phyloP scores from a whole-genome alignment of 1,140 invertebrate species.

The Habropoda laboriosa region DNA sequence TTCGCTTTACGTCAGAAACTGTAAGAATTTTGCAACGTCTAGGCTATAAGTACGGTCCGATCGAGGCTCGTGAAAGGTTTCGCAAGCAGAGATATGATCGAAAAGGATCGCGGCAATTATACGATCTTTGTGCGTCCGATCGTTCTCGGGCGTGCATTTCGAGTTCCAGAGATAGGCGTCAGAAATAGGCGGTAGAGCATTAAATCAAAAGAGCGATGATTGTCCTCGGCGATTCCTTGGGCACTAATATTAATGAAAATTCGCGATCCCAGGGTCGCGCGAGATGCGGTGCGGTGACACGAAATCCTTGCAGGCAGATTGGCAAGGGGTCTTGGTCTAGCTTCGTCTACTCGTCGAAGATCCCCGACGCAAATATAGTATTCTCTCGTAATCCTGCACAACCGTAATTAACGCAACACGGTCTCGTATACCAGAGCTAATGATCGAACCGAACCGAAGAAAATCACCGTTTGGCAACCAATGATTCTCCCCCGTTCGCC shows the following conservation, averaged over 20 bases:
- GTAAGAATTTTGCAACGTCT: conserved; percentile 36
- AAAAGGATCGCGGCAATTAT: background rate
- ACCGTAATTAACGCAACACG: conserved; percentile 58
- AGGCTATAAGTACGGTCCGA: conserved; percentile 28
- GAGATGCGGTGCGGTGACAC: background rate
- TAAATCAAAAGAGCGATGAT: background rate
- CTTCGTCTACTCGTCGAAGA: conserved; percentile 31
- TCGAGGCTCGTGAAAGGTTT: conserved; percentile 40
- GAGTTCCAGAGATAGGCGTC: too few relatives aligned
- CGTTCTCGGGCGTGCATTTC: background rate
- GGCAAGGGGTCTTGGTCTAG: background rate
- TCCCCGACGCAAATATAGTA: conserved; percentile 59
- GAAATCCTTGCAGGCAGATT: background rate
- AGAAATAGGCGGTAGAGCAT: too few relatives aligned
- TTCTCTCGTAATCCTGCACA: background rate
- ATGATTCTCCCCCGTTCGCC: conserved; percentile 69
- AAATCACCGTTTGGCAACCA: conserved; percentile 71
- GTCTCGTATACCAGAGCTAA: conserved; percentile 32
- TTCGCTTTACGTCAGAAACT: background rate
- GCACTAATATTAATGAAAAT: conserved; percentile 19
- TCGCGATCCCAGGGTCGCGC: background rate
- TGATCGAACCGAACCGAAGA: conserved; percentile 54
- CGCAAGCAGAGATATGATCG: conserved; percentile 19
- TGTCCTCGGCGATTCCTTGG: background rate
- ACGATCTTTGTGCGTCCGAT: background rate